Evolutionary conservation across 1,140 invertebrate genomes (phyloP).

Genomic region (Reticulitermes speratus): DNA sequence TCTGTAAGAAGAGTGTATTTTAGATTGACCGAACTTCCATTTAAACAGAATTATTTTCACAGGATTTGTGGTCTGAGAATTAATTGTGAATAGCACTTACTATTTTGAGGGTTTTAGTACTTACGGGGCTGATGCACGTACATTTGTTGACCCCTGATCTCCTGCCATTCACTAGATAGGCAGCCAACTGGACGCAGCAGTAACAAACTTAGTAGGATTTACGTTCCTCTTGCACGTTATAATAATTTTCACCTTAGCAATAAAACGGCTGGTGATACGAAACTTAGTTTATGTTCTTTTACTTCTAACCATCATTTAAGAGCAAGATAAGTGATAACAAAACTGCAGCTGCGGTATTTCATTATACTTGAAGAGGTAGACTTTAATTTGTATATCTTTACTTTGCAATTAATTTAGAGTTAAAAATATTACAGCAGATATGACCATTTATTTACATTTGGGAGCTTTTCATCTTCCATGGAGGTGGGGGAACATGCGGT

Average conservation of each 20-base stretch:
- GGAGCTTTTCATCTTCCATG: neutral
- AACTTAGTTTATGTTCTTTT: conserved; percentile 4
- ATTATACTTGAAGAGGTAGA: neutral
- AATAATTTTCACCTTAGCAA: neutral
- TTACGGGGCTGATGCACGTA: no score
- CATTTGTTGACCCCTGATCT: neutral
- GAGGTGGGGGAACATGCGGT: no score
- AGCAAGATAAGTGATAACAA: neutral
- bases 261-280: neutral
- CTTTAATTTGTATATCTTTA: neutral
- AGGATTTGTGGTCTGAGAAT: no score
- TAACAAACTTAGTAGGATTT: neutral
- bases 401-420: neutral
- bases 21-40: no score
- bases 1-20: no score
- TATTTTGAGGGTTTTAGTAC: no score
- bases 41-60: no score
- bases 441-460: neutral
- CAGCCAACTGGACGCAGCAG: neutral
- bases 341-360: neutral
- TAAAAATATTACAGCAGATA: neutral
- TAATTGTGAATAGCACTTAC: no score
- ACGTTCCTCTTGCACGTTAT: neutral
- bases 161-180: neutral
- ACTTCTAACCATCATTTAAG: neutral